Evolutionary conservation across 2,797 vertebrate genomes (phyloP), one percentile per base, ranked within the genome.

Genomic region (Poeciliopsis paucimaculata): DNA sequence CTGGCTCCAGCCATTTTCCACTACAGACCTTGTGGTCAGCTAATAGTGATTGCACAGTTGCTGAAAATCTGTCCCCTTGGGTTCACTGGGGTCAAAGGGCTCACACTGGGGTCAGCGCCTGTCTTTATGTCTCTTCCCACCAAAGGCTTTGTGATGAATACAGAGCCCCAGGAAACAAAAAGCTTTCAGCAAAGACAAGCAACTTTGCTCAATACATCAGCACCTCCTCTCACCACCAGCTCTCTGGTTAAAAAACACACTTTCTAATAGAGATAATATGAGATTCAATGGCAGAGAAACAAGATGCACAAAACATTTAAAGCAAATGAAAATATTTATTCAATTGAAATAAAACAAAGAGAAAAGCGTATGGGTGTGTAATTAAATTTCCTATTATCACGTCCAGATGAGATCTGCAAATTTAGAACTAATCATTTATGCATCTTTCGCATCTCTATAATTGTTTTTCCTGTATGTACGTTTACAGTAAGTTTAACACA

Each of bases 111-210:
- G 97, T 97, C 97, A 96, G 81, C 87, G 93, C 94, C 96, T 95
- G 96, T 97, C 95, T 96, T 96, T 95, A 94, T 96, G 94, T 94
- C 93, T 95, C 96, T 97, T 97, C 96, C 95, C 96, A 98, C 95
- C 97, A 98, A 98, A 97, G 97, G 97, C 96, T 96, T 96, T 96
- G 96, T 98, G 97, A 97, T 98, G 98, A 98, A 98, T 98, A 97
- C 95, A 94, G 96, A 96, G 95, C 96, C 96, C 95, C 96, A 94
- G 96, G 94, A 95, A 94, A 96, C 95, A 93, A 93, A 72, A 96
- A 96, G 96, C 94, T 96, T 97, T 97, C 96, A 97, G 95, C 92
- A 93, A 96, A 96, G 94, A 96, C 96, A 96, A 97, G 97, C 97
- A 97, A 97, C 97, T 96, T 96, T 90, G 95, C 93, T 95, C 96